Base-by-base conservation (phyloP, 30 jellyfish, hydroid and myxozoan species). In the Nemopilema nomurai region DNA sequence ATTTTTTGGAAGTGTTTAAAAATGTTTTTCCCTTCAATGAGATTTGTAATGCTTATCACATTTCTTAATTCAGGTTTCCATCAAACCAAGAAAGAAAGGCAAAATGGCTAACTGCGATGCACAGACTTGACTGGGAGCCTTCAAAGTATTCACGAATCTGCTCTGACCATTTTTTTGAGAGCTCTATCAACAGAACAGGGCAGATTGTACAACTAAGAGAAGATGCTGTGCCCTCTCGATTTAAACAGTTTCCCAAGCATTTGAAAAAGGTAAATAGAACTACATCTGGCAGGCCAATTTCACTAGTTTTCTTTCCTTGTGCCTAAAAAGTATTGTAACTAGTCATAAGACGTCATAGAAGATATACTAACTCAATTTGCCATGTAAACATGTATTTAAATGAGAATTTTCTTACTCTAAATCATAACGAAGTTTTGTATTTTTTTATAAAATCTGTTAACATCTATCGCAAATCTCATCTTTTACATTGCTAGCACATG, bases 61-160 rank as follows among this genome's bases (percentile, higher is more conserved):
- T n/a, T n/a, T n/a, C n/a, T n/a, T n/a, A n/a, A n/a, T n/a, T n/a
- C n/a, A n/a, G n/a, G n/a, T n/a, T n/a, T n/a, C n/a, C n/a, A n/a
- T n/a, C n/a, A n/a, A n/a, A n/a, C n/a, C 68, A 53, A 16, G 68
- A 16, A 53, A 16, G 83, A 21, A 17, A 21, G 28, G 25, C 0
- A 66, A n/a, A n/a, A n/a, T n/a, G n/a, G n/a, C n/a, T n/a, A n/a
- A n/a, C n/a, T n/a, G n/a, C n/a, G n/a, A n/a, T 81, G 74, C 83
- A 67, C 51, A 71, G 90, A 23, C 74, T 66, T 32, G 85, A 81
- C 77, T 81, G 90, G 90, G 68, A 25, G 8, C 90, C 90, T 21
- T 20, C 74, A 22, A 32, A 66, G 18, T 51, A 81, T 28, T 81
- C 90, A 32, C 16, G 73, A 41, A 66, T 81, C 49, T 81, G 90